A percentile compares a stretch with the other conserved stretches of the same genome.
phyloP scores from a whole-genome alignment of 1,140 invertebrate genomes.

The Periplaneta americana region DNA sequence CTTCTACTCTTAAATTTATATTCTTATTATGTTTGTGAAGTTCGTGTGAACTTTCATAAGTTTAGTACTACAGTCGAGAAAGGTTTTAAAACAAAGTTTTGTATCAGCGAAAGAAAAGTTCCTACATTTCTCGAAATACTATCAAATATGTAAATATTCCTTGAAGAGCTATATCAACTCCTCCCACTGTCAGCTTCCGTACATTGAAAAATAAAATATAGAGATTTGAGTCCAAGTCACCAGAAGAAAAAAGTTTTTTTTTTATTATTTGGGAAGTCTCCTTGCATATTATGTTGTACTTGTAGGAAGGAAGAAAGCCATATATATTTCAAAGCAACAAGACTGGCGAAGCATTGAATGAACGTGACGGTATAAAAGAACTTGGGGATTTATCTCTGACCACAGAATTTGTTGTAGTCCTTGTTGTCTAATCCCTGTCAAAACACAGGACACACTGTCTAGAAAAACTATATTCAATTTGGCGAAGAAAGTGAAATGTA shows the following conservation, averaged over 20 bases:
- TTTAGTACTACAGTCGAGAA: too few species aligned
- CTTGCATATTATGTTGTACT: background rate
- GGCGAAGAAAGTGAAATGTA: too few species aligned
- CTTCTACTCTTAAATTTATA: too few species aligned
- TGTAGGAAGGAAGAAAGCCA: background rate
- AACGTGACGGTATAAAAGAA: background rate
- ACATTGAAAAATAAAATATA: background rate
- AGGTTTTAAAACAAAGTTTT: too few species aligned
- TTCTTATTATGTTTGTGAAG: too few species aligned
- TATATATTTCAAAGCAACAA: background rate
- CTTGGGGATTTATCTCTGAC: background rate
- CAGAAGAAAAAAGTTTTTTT: background rate
- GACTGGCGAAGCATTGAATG: background rate
- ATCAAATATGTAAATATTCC: too few species aligned
- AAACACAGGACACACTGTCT: background rate
- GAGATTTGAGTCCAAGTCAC: background rate
- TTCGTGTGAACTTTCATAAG: too few species aligned
- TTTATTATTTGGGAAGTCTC: background rate
- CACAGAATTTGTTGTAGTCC: background rate
- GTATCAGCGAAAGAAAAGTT: too few species aligned
- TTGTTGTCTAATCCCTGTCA: background rate
- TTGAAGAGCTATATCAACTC: background rate
- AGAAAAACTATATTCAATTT: too few species aligned
- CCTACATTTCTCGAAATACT: background rate
- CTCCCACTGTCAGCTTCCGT: background rate